These are phyloP conservation scores for Maconellicoccus hirsutus DNA, from an alignment of 1,140 invertebrate genomes.

Conservation along the genomic window DNA sequence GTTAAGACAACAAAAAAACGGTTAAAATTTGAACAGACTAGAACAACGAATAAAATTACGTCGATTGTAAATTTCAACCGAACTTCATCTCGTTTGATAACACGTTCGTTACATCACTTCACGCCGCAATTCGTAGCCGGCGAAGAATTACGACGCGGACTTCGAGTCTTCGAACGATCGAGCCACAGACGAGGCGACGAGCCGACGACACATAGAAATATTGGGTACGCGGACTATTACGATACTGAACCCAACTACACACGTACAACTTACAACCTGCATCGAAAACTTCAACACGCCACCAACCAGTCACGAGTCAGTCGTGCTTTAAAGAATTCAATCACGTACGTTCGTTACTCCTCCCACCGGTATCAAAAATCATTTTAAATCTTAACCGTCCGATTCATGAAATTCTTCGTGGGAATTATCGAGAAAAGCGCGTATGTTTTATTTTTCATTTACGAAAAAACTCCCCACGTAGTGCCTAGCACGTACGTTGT, in stretches of 20 bases:
- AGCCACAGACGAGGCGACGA: too few species aligned
- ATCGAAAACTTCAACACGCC: conserved; percentile 8
- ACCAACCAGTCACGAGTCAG: conserved; percentile 17
- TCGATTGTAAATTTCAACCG: neutral
- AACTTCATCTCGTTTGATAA: neutral
- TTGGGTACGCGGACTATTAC: neutral
- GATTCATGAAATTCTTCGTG: neutral
- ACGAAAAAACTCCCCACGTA: too few species aligned
- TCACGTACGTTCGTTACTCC: conserved; percentile 13
- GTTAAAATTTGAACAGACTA: conserved; percentile 9
- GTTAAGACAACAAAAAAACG: neutral
- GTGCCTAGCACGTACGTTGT: too few species aligned
- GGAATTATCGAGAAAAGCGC: too few species aligned
- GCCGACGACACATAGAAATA: neutral
- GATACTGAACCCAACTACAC: neutral
- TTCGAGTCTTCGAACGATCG: neutral
- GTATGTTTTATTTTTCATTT: too few species aligned
- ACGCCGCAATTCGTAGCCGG: neutral
- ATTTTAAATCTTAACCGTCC: neutral
- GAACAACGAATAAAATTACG: neutral
- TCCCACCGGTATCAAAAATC: neutral
- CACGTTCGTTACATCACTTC: neutral
- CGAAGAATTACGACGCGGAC: neutral
- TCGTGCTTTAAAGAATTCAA: conserved; percentile 15
- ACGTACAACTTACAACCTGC: conserved; percentile 12